These are phyloP conservation scores for Lochmaea crataegi DNA, from an alignment of 2,888 invertebrate genomes.

Conservation along the genomic window DNA sequence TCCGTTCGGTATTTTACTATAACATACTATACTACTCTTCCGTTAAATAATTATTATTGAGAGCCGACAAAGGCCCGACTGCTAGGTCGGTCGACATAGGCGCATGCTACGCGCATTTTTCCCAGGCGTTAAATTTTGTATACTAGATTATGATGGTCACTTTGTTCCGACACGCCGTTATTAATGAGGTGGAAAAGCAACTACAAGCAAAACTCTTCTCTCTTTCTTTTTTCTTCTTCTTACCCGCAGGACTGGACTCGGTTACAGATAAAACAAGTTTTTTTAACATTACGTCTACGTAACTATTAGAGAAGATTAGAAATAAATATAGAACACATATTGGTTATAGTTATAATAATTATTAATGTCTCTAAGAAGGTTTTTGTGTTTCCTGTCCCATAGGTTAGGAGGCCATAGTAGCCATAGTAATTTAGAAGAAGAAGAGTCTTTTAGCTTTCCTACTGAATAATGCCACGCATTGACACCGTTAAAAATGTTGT, in stretches of 20 bases:
- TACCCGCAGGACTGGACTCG: constrained; percentile 3
- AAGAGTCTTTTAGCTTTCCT: too few species aligned
- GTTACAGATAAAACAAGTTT: neutral
- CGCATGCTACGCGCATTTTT: constrained; percentile 44
- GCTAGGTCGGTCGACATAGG: constrained; percentile 27
- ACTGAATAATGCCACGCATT: too few species aligned
- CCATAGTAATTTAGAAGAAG: too few species aligned
- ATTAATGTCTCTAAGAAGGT: too few species aligned
- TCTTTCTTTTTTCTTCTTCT: neutral
- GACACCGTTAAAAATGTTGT: too few species aligned
- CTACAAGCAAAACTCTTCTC: constrained; percentile 24
- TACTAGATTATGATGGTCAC: constrained; percentile 40
- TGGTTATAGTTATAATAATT: too few species aligned
- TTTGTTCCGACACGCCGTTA: constrained; percentile 37
- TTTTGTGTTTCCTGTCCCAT: too few species aligned
- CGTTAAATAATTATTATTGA: constrained; percentile 48
- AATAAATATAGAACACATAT: neutral
- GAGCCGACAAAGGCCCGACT: constrained; percentile 38
- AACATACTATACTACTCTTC: constrained; percentile 48
- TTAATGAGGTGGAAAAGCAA: constrained; percentile 36
- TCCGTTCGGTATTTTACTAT: constrained; percentile 43
- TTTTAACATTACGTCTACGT: neutral
- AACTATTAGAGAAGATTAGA: neutral
- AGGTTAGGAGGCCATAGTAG: too few species aligned
- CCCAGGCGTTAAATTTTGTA: constrained; percentile 41